Evolutionary conservation across 1,140 invertebrate genomes (phyloP).

Genomic region (Tetraneura akinire): DNA sequence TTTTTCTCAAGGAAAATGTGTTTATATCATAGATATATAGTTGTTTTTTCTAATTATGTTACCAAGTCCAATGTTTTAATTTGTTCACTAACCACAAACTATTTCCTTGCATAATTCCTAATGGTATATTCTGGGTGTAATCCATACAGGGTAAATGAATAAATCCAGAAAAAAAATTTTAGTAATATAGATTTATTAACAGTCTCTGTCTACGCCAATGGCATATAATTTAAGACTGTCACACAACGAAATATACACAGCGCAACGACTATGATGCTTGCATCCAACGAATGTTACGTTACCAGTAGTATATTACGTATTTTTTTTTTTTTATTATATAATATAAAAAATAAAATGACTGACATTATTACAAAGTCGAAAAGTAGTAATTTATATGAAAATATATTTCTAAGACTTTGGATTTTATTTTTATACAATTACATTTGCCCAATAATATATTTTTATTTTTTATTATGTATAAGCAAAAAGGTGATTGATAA

Average conservation of each 20-base stretch:
- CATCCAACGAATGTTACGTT: conserved; percentile 43
- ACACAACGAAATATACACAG: conserved; percentile 46
- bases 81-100: conserved; percentile 21
- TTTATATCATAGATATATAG: conserved; percentile 6
- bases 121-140: conserved; percentile 30
- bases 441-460: conserved; percentile 27
- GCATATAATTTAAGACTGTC: conserved; percentile 44
- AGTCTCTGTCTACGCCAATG: conserved; percentile 19
- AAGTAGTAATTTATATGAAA: conserved; percentile 20
- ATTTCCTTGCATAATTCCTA: conserved; percentile 16
- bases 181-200: conserved; percentile 11
- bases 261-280: conserved; percentile 38
- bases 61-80: conserved; percentile 39
- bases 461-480: conserved; percentile 39
- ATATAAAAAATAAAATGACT: conserved; percentile 42
- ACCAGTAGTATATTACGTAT: conserved; percentile 47
- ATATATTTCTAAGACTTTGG: conserved; percentile 26
- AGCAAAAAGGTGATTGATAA: conserved; percentile 50
- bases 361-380: conserved; percentile 41
- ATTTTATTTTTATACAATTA: conserved; percentile 48
- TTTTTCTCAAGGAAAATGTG: conserved; percentile 11
- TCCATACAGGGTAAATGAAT: conserved; percentile 39
- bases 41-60: conserved; percentile 34
- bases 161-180: conserved; percentile 1
- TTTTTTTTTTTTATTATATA: conserved; percentile 36